phyloP scores from a whole-genome alignment of 2,797 vertebrate genomes.

The Enteromius mattozi region DNA sequence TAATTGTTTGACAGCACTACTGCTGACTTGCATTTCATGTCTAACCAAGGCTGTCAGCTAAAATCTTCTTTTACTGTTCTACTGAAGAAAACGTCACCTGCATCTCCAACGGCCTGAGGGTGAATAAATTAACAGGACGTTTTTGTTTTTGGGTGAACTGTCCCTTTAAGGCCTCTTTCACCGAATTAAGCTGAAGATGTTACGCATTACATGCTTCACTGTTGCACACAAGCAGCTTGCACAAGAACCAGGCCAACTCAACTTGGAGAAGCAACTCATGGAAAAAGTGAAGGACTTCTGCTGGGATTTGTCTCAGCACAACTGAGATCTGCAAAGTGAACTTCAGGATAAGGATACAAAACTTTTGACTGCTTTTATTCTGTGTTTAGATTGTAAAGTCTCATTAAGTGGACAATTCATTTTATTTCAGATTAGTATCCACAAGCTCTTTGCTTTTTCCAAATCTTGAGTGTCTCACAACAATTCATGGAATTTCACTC shows the following conservation, averaged over 20 bases:
- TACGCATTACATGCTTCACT: conserved; percentile 18
- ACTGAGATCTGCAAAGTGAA: conserved; percentile 3
- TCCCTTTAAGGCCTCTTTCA: neutral
- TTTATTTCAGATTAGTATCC: neutral
- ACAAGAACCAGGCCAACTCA: neutral
- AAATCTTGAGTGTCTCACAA: neutral
- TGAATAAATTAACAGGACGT: neutral
- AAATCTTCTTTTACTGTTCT: neutral
- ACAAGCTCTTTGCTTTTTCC: neutral
- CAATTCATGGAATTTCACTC: conserved; percentile 6
- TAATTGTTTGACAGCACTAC: too few relatives aligned
- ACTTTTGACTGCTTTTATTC: neutral
- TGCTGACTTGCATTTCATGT: neutral
- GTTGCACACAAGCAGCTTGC: neutral
- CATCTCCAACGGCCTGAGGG: neutral
- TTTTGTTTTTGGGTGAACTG: neutral
- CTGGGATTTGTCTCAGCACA: conserved; percentile 1
- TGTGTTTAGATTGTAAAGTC: neutral
- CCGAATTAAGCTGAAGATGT: conserved; percentile 6
- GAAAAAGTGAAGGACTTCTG: conserved; percentile 23
- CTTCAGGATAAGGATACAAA: neutral
- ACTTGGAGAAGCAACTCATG: conserved; percentile 1
- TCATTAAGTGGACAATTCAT: neutral
- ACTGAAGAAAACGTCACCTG: neutral
- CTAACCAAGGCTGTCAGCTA: neutral